Evolutionary conservation across 2,113 vertebrate genomes (phyloP).

Genomic region (Tragulus kanchil): DNA sequence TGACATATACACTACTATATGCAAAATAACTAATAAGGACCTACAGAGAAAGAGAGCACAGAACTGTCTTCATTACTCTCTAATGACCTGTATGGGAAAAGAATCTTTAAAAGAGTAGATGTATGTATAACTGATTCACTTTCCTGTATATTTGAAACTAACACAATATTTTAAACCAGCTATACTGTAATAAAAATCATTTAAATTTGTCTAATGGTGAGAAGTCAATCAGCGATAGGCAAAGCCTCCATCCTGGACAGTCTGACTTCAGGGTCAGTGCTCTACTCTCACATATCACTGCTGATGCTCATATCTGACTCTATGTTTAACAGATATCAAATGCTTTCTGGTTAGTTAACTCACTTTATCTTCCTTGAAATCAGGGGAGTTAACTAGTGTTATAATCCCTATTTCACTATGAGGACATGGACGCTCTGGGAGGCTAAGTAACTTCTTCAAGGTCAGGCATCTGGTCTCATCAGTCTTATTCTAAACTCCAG

Average conservation of each 20-base stretch:
- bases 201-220: not conserved
- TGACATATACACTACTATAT: not conserved
- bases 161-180: not conserved
- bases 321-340: not conserved
- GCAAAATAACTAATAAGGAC: not conserved
- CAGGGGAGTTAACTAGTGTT: not conserved
- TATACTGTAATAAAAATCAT: not conserved
- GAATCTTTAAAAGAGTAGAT: not conserved
- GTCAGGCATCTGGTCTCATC: not conserved
- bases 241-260: not conserved
- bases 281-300: not conserved
- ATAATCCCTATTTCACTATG: not conserved
- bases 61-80: not conserved
- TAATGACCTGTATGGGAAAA: not conserved
- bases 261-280: not conserved
- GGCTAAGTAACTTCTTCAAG: not conserved
- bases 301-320: constrained; percentile 39
- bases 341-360: constrained; percentile 15
- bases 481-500: not conserved
- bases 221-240: not conserved
- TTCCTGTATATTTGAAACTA: not conserved
- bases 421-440: not conserved
- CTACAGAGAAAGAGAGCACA: not conserved
- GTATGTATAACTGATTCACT: not conserved
- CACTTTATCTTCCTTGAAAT: constrained; percentile 27